Evolutionary conservation across 2,797 vertebrate genomes (phyloP), one percentile per base, ranked within the genome.

Genomic region (Orientallactaga sibirica): DNA sequence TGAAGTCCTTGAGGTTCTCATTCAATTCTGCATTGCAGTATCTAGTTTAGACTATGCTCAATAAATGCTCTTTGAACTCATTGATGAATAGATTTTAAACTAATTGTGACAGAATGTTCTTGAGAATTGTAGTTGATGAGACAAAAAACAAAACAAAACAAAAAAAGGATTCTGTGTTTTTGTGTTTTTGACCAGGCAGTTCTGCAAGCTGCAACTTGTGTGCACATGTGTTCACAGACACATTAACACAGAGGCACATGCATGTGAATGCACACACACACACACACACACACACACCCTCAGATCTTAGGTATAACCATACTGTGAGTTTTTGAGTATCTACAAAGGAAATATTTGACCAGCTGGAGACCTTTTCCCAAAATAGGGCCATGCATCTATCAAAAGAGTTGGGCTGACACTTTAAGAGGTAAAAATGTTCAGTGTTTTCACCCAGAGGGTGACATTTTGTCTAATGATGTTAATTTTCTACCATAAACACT

Each of bases 381-480:
- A 94, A 73, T 4, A 88, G 68, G 20, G 74, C 29, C 25, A 75
- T 15, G 48, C 19, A 94, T 62, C 78, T 22, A 73, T 93, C 92
- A 88, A 55, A 41, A 86, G 64, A 94, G 33, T 22, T 84, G 41
- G 58, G 80, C 22, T 94, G 76, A 80, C 70, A 90, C 73, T 80
- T 93, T 9, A 81, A 55, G 52, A 92, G 61, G 79, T 80, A 93
- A 96, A 83, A 92, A 70, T 61, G 11, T 55, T 94, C 89, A 64
- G 9, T 78, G 74, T 88, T 96, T 92, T 88, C n/a, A 94, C 93
- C 66, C 80, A 92, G 92, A 93, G 74, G 75, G 64, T 93, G 91
- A 86, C 87, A 96, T 92, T 96, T 93, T 93, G 61, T 93, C 83
- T 95, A 92, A 97, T 88, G 64, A 86, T 94, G 87, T 78, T 96